Conservation (phyloP, 2,888 invertebrate species). For the Fabriciana adippe region DNA sequence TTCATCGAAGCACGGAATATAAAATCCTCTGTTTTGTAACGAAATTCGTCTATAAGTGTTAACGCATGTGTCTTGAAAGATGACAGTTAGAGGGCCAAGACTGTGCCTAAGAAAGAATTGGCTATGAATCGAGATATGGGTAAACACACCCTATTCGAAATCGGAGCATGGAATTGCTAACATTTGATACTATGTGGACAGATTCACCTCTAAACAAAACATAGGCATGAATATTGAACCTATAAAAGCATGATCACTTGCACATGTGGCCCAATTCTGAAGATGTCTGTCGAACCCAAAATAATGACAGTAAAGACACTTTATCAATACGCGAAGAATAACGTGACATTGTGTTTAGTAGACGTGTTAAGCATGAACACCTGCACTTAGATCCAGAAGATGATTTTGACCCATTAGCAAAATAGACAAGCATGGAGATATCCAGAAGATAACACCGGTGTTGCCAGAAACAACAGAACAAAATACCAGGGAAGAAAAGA, state of each 20-base stretch:
- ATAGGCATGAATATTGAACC: constrained; percentile 19
- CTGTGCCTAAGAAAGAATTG: constrained; percentile 17
- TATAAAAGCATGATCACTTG: constrained; percentile 51
- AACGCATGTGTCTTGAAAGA: constrained; percentile 45
- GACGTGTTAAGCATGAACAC: constrained; percentile 18
- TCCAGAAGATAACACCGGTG: constrained; percentile 19
- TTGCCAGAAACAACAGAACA: constrained; percentile 13
- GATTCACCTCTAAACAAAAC: neutral
- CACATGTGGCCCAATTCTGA: constrained; percentile 24
- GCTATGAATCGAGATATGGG: constrained; percentile 35
- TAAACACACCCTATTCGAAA: constrained; percentile 26
- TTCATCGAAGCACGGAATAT: constrained; percentile 65
- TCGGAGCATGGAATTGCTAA: constrained; percentile 48
- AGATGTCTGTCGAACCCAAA: constrained; percentile 12
- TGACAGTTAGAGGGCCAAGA: constrained; percentile 34
- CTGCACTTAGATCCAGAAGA: constrained; percentile 19
- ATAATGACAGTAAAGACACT: neutral
- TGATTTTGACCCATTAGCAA: constrained; percentile 27
- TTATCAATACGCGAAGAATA: constrained; percentile 1
- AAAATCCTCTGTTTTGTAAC: constrained; percentile 53
- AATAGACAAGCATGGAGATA: constrained; percentile 20
- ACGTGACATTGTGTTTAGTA: neutral
- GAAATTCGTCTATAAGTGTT: constrained; percentile 42
- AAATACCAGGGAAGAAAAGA: constrained; percentile 3
- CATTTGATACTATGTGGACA: constrained; percentile 2